phyloP scores from a whole-genome alignment of 2,888 invertebrate species.

The Drosophila putrida region DNA sequence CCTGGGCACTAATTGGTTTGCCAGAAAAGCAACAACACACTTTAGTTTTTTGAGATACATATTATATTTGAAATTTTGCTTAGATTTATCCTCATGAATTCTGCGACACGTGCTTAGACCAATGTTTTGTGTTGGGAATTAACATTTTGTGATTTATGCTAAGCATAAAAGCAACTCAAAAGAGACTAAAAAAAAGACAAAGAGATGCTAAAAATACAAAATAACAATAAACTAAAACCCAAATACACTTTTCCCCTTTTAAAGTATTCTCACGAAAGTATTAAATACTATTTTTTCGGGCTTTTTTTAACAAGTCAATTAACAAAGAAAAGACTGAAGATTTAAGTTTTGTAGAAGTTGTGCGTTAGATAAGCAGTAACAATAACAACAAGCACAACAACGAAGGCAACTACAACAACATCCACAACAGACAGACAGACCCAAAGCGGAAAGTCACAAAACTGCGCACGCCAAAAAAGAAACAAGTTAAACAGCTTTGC shows the following conservation, averaged over 20 bases:
- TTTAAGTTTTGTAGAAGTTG: conserved; percentile 47
- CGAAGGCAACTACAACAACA: conserved; percentile 20
- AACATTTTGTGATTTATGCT: conserved; percentile 32
- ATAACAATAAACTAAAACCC: conserved; percentile 31
- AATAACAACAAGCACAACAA: conserved; percentile 13
- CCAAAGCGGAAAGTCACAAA: conserved; percentile 63
- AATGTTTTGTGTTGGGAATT: conserved; percentile 34
- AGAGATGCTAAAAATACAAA: conserved; percentile 11
- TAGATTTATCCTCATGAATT: background rate
- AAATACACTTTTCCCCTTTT: conserved; percentile 39
- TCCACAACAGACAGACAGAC: conserved; percentile 38
- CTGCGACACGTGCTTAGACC: conserved; percentile 43
- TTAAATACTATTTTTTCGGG: conserved; percentile 28
- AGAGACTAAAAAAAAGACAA: conserved; percentile 14
- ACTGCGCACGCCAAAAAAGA: conserved; percentile 78
- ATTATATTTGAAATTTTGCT: background rate
- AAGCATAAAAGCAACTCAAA: conserved; percentile 13
- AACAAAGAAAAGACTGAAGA: conserved; percentile 45
- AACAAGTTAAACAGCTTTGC: conserved; percentile 77
- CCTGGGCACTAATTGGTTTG: conserved; percentile 56
- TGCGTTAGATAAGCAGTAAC: conserved; percentile 57
- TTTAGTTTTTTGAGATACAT: background rate
- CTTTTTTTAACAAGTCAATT: conserved; percentile 68
- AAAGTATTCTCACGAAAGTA: conserved; percentile 49
- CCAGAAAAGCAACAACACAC: background rate